Conservation (phyloP, 2,888 invertebrate genomes). For the Masnerella sp. region DNA sequence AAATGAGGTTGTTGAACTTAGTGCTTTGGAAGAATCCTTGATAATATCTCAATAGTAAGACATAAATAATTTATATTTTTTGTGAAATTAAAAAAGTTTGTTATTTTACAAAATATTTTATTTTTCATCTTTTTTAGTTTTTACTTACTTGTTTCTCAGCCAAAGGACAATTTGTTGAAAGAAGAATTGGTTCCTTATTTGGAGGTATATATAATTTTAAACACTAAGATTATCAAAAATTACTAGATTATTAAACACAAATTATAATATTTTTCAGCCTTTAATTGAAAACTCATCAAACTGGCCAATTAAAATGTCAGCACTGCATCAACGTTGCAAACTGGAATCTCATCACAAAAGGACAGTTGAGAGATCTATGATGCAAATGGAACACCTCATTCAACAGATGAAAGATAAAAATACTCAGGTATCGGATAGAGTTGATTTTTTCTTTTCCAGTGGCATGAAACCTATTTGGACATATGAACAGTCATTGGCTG, state of each 20-base stretch:
- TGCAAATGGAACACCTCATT: constrained; percentile 90
- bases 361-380: constrained; percentile 91
- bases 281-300: constrained; percentile 72
- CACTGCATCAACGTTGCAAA: constrained; percentile 86
- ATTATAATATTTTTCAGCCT: constrained; percentile 69
- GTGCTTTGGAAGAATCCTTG: constrained; percentile 87
- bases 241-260: constrained; percentile 4
- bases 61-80: too few species aligned
- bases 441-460: constrained; percentile 84
- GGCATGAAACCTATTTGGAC: constrained; percentile 87
- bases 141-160: constrained; percentile 85
- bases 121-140: constrained; percentile 78
- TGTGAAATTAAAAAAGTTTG: constrained; percentile 19
- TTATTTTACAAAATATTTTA: constrained; percentile 3
- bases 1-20: constrained; percentile 80
- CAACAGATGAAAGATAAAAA: constrained; percentile 78
- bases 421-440: constrained; percentile 78
- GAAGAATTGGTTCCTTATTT: constrained; percentile 92
- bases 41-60: constrained; percentile 88
- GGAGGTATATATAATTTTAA: constrained; percentile 69
- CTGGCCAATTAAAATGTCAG: constrained; percentile 87
- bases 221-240: not conserved
- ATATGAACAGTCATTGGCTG: constrained; percentile 87
- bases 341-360: constrained; percentile 88
- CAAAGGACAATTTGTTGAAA: constrained; percentile 86